Base-by-base conservation (phyloP, 2,113 vertebrate species). In the Acrocephalus kingi region DNA sequence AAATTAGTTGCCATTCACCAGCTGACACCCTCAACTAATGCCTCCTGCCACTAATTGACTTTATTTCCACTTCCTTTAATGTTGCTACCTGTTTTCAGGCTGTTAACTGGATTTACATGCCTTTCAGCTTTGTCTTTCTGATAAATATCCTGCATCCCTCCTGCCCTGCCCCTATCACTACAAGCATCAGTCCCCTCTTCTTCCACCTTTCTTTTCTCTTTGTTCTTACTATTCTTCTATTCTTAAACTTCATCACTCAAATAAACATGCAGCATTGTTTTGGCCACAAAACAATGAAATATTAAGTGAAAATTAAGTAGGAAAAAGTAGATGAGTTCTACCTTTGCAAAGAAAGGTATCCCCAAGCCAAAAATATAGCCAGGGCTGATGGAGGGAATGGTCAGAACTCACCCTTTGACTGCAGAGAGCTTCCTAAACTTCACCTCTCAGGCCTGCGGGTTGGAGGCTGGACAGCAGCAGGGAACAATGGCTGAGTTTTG, bases 61-160 rank as follows among this genome's bases (percentile, higher is more conserved):
- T 96, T 96, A 76, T 90, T 92, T 87, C 90, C 76, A 96, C 88
- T 96, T 90, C 31, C 90, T 94, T 92, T 93, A 94, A 96, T 96
- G 54, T 62, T 43, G 43, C 49, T 94, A 92, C 86, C 73, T 90
- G 52, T 90, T 93, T 92, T 93, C 73, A 94, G 72, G 76, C 56
- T 72, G 64, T 83, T 96, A 97, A 93, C 69, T 93, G 92, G 94
- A 94, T 96, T 96, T 92, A 90, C 69, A 63, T 21, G 62, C 17
- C 58, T 89, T 89, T 87, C 80, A 93, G 66, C 45, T 84, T 84
- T 28, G 30, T 73, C 28, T 30, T 78, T 92, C 45, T 87, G 33
- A 75, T 43, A 89, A 91, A 84, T 10, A 85, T 39, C 48, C 48
- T 49, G 5, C 18, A 73, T 48, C 6, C 8, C 46, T 90, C 58